A percentile compares a stretch with the other conserved stretches of the same genome.
Evolutionary conservation across 1,140 invertebrate species (phyloP).

Genomic region (Platorchestia sp.): DNA sequence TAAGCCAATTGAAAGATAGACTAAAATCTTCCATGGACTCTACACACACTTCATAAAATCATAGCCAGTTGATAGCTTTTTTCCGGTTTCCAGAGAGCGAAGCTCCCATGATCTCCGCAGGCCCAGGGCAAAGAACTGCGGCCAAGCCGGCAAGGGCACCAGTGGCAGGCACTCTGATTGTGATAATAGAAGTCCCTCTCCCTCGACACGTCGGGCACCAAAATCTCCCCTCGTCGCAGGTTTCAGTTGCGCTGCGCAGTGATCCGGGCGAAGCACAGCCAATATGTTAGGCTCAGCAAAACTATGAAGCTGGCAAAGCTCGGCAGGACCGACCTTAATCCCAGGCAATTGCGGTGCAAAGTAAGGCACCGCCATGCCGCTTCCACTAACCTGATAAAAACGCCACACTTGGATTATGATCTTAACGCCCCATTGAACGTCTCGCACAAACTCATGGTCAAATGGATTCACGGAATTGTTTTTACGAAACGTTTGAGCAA

Average conservation of each 20-base stretch:
- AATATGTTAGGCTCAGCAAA: slow-evolving; percentile 32
- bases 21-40: no score
- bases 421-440: slow-evolving; percentile 42
- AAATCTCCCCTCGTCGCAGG: background rate
- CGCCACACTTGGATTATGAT: background rate
- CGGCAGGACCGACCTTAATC: background rate
- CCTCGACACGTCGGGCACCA: background rate
- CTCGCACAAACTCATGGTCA: slow-evolving; percentile 21
- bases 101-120: background rate
- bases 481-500: background rate
- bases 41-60: background rate
- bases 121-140: background rate
- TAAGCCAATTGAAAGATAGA: background rate
- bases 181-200: background rate
- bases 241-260: background rate
- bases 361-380: background rate
- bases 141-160: background rate
- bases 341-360: slow-evolving; percentile 38
- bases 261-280: background rate
- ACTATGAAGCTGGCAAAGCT: slow-evolving; percentile 36
- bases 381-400: slow-evolving; percentile 43
- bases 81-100: background rate
- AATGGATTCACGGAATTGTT: slow-evolving; percentile 23
- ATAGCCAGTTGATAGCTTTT: background rate
- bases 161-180: background rate